Base-by-base conservation (phyloP, 2,113 vertebrate species). In the Rhinogobius similis region DNA sequence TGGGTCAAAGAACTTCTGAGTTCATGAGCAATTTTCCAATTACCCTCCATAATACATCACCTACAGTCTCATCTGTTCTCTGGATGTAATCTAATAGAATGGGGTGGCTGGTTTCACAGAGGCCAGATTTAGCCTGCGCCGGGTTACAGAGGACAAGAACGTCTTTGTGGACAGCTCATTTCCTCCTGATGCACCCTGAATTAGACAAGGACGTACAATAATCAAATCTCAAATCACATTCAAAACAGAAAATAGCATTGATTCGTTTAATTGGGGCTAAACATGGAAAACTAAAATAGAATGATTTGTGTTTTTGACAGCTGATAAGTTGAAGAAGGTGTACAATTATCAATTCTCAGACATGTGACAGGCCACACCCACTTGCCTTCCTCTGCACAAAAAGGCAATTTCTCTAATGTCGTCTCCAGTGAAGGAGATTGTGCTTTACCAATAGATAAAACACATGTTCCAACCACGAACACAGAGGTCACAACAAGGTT, bases 81-180 rank as follows among this genome's bases (percentile, higher is more conserved):
- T 75, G 83, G 74, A 67, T 68, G 73, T 90, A 88, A 91, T 91
- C 87, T 86, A 92, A 93, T 92, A 85, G 72, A 90, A 77, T 71
- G 73, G 39, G 77, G 80, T 86, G 85, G 81, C 85, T 82, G 82
- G 74, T 83, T 86, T 88, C 83, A 77, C 58, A 70, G 78, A 62
- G 86, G 82, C 79, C 82, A 84, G 83, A 91, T 90, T 92, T 91
- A 91, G 88, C 74, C 50, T 53, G 73, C 67, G 78, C 79, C 76
- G 80, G 73, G 84, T 85, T 66, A 67, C 72, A 23, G 64, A 76
- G 76, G 78, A 92, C 90, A 92, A 91, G 83, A 82, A 55, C 32
- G 43, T 71, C 92, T 89, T 92, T 93, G 89, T 93, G 70, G 82
- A 82, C 69, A 46, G 76, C 79, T 89, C 82, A 90, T 90, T 90